A percentile compares a stretch with the other conserved stretches of the same genome.
These are phyloP conservation scores for Halotydeus destructor DNA, from an alignment of 1,140 invertebrate genomes.

Conservation along the genomic window DNA sequence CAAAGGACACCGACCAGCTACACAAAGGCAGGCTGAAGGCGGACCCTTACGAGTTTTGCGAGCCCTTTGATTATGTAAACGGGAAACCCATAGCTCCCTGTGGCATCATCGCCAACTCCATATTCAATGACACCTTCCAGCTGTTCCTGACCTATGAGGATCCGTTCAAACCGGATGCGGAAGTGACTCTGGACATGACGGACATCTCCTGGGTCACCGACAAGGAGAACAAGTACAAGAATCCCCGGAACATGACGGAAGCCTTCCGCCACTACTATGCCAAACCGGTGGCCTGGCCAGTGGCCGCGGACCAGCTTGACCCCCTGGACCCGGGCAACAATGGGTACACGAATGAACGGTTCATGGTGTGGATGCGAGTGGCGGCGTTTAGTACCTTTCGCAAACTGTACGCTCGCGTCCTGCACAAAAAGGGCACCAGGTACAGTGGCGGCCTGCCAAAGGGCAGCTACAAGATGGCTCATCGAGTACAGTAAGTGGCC, in stretches of 20 bases:
- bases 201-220: slow-evolving; percentile 91
- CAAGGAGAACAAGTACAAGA: slow-evolving; percentile 72
- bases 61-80: slow-evolving; percentile 13
- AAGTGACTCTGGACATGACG: slow-evolving; percentile 37
- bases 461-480: slow-evolving; percentile 14
- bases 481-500: slow-evolving; percentile 22
- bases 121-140: slow-evolving; percentile 61
- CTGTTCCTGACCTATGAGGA: not conserved
- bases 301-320: slow-evolving; percentile 26
- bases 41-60: slow-evolving; percentile 21
- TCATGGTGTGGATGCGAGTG: slow-evolving; percentile 93
- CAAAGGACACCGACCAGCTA: slow-evolving; percentile 82
- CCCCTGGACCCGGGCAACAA: slow-evolving; percentile 40
- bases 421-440: not conserved
- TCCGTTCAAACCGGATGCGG: not conserved
- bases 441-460: slow-evolving; percentile 19
- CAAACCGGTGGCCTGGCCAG: not conserved
- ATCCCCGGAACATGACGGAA: slow-evolving; percentile 33
- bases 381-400: slow-evolving; percentile 84
- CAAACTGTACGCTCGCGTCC: slow-evolving; percentile 37
- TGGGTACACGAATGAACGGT: slow-evolving; percentile 87
- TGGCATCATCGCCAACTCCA: slow-evolving; percentile 95
- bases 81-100: slow-evolving; percentile 58
- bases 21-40: slow-evolving; percentile 36
- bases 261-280: not conserved